A percentile compares a stretch with the other conserved stretches of the same genome.
These are phyloP conservation scores for Luehdorfia chinensis DNA, from an alignment of 1,140 invertebrate genomes.

Conservation along the genomic window DNA sequence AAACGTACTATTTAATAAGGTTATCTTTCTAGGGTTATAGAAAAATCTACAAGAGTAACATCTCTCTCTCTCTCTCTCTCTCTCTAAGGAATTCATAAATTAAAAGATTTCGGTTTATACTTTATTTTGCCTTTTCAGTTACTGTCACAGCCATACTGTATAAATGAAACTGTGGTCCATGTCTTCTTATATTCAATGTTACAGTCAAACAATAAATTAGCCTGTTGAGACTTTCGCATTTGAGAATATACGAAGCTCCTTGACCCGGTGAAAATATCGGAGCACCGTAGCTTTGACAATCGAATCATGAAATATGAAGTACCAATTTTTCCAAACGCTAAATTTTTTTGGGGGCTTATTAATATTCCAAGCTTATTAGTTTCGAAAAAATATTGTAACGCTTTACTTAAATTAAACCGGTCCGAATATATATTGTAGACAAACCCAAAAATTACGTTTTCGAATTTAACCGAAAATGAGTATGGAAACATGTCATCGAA, in stretches of 20 bases:
- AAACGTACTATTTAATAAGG: no score
- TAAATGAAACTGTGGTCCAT: conserved; percentile 63
- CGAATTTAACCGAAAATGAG: conserved; percentile 76
- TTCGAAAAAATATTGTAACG: conserved; percentile 79
- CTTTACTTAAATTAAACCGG: conserved; percentile 80
- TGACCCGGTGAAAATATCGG: conserved; percentile 78
- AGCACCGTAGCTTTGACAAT: conserved; percentile 78
- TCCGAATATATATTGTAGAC: conserved; percentile 76
- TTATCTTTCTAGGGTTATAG: no score
- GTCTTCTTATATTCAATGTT: conserved; percentile 72
- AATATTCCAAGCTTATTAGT: conserved; percentile 75
- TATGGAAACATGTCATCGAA: conserved; percentile 79
- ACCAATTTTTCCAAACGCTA: conserved; percentile 78
- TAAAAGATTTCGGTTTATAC: no score
- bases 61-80: no score
- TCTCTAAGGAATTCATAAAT: no score
- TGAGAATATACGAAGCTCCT: conserved; percentile 77
- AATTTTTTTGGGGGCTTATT: conserved; percentile 70
- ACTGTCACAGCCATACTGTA: conserved; percentile 41
- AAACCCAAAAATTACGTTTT: conserved; percentile 78
- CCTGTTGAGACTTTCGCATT: conserved; percentile 79
- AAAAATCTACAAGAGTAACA: no score
- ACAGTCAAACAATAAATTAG: conserved; percentile 79
- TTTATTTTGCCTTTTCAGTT: conserved; percentile 56
- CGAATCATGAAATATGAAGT: conserved; percentile 81